Evolutionary conservation across 23 tunicate species (phyloP).

Genomic region (Trididemnum nubilum): DNA sequence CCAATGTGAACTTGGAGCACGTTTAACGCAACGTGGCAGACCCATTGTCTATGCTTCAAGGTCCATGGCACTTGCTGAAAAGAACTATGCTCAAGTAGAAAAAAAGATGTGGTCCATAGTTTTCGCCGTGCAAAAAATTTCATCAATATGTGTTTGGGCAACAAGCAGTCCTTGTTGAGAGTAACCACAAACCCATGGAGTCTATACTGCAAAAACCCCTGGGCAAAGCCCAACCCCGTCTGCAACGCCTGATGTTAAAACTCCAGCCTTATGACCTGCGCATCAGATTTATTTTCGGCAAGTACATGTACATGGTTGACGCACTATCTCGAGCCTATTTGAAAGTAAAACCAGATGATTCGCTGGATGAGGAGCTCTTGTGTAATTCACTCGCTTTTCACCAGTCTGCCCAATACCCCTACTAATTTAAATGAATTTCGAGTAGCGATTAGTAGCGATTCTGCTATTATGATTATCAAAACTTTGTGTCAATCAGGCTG

Average conservation of each 20-base stretch:
- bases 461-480: neutral
- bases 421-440: neutral
- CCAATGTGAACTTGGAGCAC: too few species aligned
- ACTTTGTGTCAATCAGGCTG: too few species aligned
- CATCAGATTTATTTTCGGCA: conserved; percentile 11
- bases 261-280: conserved; percentile 38
- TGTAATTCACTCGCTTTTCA: too few species aligned
- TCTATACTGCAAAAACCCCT: conserved; percentile 24
- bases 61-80: conserved; percentile 21
- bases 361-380: too few species aligned
- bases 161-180: too few species aligned
- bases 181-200: too few species aligned
- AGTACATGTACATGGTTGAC: conserved; percentile 41
- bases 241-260: conserved; percentile 46
- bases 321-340: conserved; percentile 50
- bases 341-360: too few species aligned
- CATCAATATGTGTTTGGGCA: too few species aligned
- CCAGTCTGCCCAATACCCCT: neutral
- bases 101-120: conserved; percentile 34
- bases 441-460: too few species aligned
- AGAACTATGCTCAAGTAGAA: too few species aligned
- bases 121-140: conserved; percentile 15
- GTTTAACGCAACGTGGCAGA: conserved; percentile 5
- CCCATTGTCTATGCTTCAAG: conserved; percentile 39
- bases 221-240: conserved; percentile 37